These are phyloP conservation scores for Macrosteles quadrilineatus DNA, from an alignment of 1,140 invertebrate species.

Conservation along the genomic window DNA sequence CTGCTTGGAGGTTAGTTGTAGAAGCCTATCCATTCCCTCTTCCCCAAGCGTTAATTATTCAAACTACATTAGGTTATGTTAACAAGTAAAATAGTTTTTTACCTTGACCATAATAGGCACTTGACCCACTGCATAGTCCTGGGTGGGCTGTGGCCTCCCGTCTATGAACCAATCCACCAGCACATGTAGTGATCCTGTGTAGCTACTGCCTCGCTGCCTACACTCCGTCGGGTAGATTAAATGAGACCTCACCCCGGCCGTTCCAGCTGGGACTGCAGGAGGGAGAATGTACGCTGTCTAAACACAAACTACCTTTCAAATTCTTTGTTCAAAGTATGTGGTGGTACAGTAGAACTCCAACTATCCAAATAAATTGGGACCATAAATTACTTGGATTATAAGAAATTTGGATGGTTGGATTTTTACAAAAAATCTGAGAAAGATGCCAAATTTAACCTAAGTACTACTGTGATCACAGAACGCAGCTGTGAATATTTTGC, in stretches of 20 bases:
- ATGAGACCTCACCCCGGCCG: conserved; percentile 61
- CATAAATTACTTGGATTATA: too few species aligned
- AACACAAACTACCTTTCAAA: too few species aligned
- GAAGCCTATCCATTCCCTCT: neutral
- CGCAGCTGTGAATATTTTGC: too few species aligned
- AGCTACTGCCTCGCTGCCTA: conserved; percentile 74
- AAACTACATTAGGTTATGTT: neutral
- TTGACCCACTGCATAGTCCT: conserved; percentile 74
- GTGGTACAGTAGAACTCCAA: too few species aligned
- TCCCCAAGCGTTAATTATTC: neutral
- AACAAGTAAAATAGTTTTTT: conserved; percentile 40
- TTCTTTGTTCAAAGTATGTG: too few species aligned
- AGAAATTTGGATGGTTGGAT: too few species aligned
- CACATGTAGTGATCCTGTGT: conserved; percentile 63
- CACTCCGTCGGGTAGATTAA: conserved; percentile 78
- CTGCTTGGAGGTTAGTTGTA: neutral
- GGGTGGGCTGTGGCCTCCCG: conserved; percentile 59
- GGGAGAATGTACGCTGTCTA: conserved; percentile 61
- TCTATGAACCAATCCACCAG: conserved; percentile 62
- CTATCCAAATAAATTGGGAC: too few species aligned
- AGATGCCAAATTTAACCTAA: too few species aligned
- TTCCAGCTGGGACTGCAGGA: conserved; percentile 66
- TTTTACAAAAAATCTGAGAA: too few species aligned
- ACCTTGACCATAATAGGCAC: conserved; percentile 93
- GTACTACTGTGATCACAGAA: too few species aligned